A percentile compares a stretch with the other conserved stretches of the same genome.
Evolutionary conservation across 53 echinoderm and acorn worm genomes (phyloP).

Genomic region (Crossaster papposus): DNA sequence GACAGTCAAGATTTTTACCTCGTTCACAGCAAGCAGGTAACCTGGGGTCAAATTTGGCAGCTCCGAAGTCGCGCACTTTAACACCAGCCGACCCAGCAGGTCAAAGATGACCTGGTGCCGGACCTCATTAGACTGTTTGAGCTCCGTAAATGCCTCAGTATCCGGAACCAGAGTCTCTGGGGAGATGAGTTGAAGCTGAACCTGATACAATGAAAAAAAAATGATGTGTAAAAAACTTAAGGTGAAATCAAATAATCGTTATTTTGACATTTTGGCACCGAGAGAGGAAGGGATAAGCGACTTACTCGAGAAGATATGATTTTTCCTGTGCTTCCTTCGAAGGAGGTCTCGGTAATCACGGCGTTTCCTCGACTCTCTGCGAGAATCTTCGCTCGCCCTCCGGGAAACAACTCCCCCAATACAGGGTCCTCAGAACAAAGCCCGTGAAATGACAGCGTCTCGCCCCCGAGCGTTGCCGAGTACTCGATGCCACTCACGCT

Average conservation of each 20-base stretch:
- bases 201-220: constrained; percentile 25
- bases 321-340: constrained; percentile 52
- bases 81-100: constrained; percentile 74
- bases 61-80: constrained; percentile 70
- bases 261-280: too few relatives aligned
- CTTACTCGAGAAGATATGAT: constrained; percentile 65
- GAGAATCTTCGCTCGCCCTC: constrained; percentile 38
- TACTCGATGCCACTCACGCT: constrained; percentile 45
- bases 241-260: too few relatives aligned
- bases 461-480: constrained; percentile 20
- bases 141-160: constrained; percentile 52
- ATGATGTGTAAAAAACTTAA: too few relatives aligned
- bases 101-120: constrained; percentile 77
- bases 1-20: too few relatives aligned
- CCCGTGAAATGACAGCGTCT: constrained; percentile 49
- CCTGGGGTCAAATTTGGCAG: constrained; percentile 75
- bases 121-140: constrained; percentile 63
- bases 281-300: neutral
- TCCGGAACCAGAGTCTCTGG: constrained; percentile 49
- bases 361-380: constrained; percentile 68
- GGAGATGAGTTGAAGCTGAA: constrained; percentile 53
- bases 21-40: constrained; percentile 72
- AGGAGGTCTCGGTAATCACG: constrained; percentile 63
- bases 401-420: constrained; percentile 10
- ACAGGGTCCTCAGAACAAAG: constrained; percentile 35